Evolutionary conservation across 2,113 vertebrate genomes (phyloP).

Genomic region (Turnix velox): DNA sequence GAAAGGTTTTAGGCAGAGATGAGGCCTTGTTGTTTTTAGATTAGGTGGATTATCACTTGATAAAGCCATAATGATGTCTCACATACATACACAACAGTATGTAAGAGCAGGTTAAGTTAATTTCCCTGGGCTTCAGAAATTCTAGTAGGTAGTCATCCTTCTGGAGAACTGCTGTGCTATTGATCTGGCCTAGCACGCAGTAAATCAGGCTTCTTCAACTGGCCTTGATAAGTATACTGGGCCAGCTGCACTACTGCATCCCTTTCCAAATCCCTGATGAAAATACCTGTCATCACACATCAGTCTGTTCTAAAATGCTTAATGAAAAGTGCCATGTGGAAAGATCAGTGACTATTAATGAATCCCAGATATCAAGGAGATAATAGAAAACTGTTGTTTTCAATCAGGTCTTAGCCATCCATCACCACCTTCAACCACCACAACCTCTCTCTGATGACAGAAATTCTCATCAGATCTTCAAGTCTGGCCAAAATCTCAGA

Average conservation of each 20-base stretch:
- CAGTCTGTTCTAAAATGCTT: background rate
- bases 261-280: background rate
- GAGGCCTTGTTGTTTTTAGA: background rate
- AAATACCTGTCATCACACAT: background rate
- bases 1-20: background rate
- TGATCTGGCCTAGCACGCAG: background rate
- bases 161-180: background rate
- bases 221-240: background rate
- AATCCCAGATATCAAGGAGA: background rate
- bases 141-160: background rate
- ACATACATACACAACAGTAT: background rate
- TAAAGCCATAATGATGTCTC: background rate
- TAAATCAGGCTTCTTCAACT: background rate
- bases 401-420: background rate
- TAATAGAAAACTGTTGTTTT: background rate
- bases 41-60: background rate
- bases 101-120: background rate
- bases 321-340: background rate
- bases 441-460: background rate
- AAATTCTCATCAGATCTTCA: background rate
- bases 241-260: background rate
- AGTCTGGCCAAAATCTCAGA: background rate
- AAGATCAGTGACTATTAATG: background rate
- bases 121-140: background rate
- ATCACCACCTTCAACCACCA: background rate